phyloP scores from a whole-genome alignment of 2,888 invertebrate species.

The Elmis aenea region DNA sequence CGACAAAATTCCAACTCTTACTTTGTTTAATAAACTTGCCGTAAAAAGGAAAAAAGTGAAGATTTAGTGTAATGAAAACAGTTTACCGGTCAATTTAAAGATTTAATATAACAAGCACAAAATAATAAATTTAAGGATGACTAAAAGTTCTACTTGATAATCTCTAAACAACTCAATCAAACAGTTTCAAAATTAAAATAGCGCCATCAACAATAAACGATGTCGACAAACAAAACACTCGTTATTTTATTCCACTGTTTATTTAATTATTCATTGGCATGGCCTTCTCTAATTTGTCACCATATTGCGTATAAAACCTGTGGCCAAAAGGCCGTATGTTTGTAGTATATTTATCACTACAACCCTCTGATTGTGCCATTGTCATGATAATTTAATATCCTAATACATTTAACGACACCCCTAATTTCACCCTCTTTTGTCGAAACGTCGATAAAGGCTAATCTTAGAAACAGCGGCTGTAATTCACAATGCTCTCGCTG shows the following conservation, averaged over 20 bases:
- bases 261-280: conserved; percentile 41
- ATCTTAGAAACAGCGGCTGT: conserved; percentile 20
- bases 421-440: conserved; percentile 39
- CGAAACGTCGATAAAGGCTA: conserved; percentile 18
- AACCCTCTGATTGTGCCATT: conserved; percentile 47
- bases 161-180: no score
- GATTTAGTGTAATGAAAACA: no score
- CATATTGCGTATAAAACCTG: conserved; percentile 49
- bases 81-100: no score
- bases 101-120: no score
- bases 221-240: no score
- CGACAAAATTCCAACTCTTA: no score
- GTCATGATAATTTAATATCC: conserved; percentile 52
- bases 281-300: conserved; percentile 41
- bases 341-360: conserved; percentile 48
- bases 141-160: no score
- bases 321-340: conserved; percentile 49
- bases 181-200: no score
- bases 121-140: no score
- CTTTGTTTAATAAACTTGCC: no score
- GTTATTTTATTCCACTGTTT: conserved; percentile 34
- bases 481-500: conserved; percentile 5
- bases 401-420: conserved; percentile 50
- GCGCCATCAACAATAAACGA: no score
- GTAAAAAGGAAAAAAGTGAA: no score